Base-by-base conservation (phyloP, 2,888 invertebrate species). In the Geotrupes spiniger region DNA sequence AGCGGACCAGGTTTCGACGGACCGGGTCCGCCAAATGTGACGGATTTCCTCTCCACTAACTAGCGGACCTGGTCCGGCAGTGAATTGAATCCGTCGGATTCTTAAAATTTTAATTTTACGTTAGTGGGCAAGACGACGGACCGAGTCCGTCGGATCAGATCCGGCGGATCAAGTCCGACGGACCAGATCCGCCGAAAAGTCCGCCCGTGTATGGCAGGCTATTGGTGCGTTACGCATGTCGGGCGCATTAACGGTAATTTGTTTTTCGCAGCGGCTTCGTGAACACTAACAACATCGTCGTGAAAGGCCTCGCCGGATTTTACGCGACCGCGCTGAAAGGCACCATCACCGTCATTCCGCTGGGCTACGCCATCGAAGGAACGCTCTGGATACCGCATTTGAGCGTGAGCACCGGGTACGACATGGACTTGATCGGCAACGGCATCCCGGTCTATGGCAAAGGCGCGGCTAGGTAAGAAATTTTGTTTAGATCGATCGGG, bases 241-340 rank as follows among this genome's bases (percentile, higher is more conserved):
- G n/a, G n/a, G n/a, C n/a, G n/a, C n/a, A 27, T 38, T 15, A 31
- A 33, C 12, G 3, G 6, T 21, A 21, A 4, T 41, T 15, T 11
- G n/a, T 25, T 31, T 42, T 14, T 31, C 17, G 14, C 28, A 46
- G 43, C 16, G 47, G 46, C 10, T 39, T 33, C 17, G 28, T 39
- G 27, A 25, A 40, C 4, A n/a, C 40, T 6, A 38, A 9, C 11
- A 26, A 38, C 8, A 41, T 48, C 12, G 31, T 27, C n/a, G 14
- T 46, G 11, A 26, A 27, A 11, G 52, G 52, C 6, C 41, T 52
- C 9, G 42, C 52, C 1, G 36, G 31, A n/a, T 48, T 52, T 14
- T 36, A 43, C 12, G 16, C 44, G 10, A 27, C 41, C 3, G 43
- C 40, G 6, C 25, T 46, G 14, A 37, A 8, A 1, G 40, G 42